A percentile compares a stretch with the other conserved stretches of the same genome.
Evolutionary conservation across 2,113 vertebrate species (phyloP).

Genomic region (Syngnathus floridae): DNA sequence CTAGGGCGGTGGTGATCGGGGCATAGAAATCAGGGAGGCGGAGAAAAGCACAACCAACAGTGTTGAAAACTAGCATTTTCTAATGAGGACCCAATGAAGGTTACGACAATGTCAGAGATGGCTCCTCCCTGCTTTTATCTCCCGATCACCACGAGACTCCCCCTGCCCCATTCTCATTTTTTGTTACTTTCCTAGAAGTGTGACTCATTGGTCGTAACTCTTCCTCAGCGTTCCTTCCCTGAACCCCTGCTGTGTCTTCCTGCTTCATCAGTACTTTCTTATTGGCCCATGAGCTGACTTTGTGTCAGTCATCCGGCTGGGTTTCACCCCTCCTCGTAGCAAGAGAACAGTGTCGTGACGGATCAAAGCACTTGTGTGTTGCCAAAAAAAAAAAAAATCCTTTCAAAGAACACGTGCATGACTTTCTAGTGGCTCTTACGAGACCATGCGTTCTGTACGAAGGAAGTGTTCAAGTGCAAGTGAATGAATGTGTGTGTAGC

Average conservation of each 20-base stretch:
- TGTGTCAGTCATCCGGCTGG: constrained; percentile 50
- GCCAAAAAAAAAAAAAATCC: constrained; percentile 72
- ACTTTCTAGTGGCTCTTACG: constrained; percentile 63
- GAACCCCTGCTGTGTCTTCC: constrained; percentile 50
- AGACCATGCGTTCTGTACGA: constrained; percentile 54
- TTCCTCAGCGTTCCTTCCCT: constrained; percentile 29
- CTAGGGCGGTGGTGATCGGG: constrained; percentile 79
- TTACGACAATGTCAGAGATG: constrained; percentile 28
- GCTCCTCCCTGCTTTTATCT: constrained; percentile 73
- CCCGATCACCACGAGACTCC: constrained; percentile 68
- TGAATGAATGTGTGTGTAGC: constrained; percentile 28
- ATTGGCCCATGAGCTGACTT: constrained; percentile 45
- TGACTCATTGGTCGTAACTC: constrained; percentile 45
- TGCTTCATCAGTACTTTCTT: constrained; percentile 53
- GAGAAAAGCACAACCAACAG: constrained; percentile 24
- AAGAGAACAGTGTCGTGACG: constrained; percentile 62
- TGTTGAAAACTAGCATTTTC: constrained; percentile 18
- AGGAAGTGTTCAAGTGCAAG: constrained; percentile 35
- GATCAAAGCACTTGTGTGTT: constrained; percentile 67
- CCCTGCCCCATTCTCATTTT: constrained; percentile 59
- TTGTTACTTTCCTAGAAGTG: constrained; percentile 66
- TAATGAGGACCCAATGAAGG: constrained; percentile 22
- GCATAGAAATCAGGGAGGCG: constrained; percentile 64
- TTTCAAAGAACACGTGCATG: constrained; percentile 69
- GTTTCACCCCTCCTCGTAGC: constrained; percentile 60